Base-by-base conservation (phyloP, 2,888 invertebrate species). In the Oscheius onirici region DNA sequence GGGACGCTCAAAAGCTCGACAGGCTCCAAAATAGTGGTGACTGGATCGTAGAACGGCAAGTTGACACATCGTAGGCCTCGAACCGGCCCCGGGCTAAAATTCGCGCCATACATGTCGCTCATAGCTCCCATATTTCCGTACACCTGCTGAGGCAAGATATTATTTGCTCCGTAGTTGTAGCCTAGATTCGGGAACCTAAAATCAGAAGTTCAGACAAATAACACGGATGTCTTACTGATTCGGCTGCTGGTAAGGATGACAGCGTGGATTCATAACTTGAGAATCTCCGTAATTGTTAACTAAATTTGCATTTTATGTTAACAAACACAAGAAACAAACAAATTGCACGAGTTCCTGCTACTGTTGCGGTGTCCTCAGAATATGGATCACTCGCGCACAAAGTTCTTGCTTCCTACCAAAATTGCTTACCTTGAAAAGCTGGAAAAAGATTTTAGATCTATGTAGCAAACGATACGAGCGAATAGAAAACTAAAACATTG, bases 391-490 rank as follows among this genome's bases (percentile, higher is more conserved):
- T n/a, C 82, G 70, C 22, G 70, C 46, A 40, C 77, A 61, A 20
- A 82, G 75, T 22, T 82, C 82, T 49, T 69, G 69, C 67, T 82
- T 82, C 72, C 79, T 82, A 24, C 82, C 82, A 17, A 82, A 54
- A 46, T 80, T 80, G 26, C 71, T 69, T 17, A 68, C 60, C n/a
- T 73, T 74, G 61, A 76, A 80, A 28, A 24, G 41, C 22, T 55
- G 58, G 17, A 80, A 63, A 22, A 72, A 11, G 46, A 28, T 43
- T 72, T 77, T 3, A 80, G 68, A 55, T 80, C 80, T 67, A 76
- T 76, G 10, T n/a, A n/a, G n/a, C n/a, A 79, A 78, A 11, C 76
- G 70, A 22, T 57, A 40, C 0, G 52, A 40, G 58, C 22, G 26
- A 8, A 72, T 57, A n/a, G n/a, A n/a, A n/a, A n/a, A n/a, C n/a